Conservation (phyloP, 2,888 invertebrate genomes). For the Maniola hyperantus region DNA sequence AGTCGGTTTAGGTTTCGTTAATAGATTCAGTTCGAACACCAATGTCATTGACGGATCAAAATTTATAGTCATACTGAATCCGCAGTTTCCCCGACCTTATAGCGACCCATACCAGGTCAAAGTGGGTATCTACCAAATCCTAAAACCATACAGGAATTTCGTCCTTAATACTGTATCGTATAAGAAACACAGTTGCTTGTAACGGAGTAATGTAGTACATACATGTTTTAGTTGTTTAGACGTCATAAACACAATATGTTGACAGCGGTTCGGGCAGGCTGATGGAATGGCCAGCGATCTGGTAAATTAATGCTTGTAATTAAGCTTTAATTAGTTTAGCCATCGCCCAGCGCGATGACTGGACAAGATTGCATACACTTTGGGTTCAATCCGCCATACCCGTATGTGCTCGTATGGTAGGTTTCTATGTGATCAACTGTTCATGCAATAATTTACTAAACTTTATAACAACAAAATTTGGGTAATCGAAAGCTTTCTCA, state of each 20-base stretch:
- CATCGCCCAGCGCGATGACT: conserved; percentile 11
- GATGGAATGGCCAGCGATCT: conserved; percentile 35
- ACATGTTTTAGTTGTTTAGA: conserved; percentile 27
- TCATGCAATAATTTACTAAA: too few species aligned
- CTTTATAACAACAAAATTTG: too few species aligned
- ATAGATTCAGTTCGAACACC: not conserved
- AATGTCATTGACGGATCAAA: conserved; percentile 21
- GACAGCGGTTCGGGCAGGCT: conserved; percentile 33
- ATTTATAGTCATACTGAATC: conserved; percentile 25
- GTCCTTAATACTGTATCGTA: not conserved
- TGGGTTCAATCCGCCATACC: not conserved
- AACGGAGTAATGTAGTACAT: conserved; percentile 5
- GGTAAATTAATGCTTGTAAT: conserved; percentile 31
- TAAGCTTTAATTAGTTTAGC: conserved; percentile 24
- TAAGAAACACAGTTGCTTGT: conserved; percentile 23
- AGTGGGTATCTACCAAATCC: not conserved
- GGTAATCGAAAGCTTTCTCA: too few species aligned
- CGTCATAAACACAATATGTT: conserved; percentile 39
- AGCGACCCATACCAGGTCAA: not conserved
- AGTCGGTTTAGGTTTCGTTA: too few species aligned
- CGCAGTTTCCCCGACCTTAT: conserved; percentile 5
- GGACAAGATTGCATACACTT: conserved; percentile 13
- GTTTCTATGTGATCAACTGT: too few species aligned
- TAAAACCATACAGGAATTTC: conserved; percentile 1
- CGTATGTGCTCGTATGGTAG: too few species aligned